These are phyloP conservation scores for Carlito syrichta DNA, from an alignment of 2,113 vertebrate species.

Conservation along the genomic window DNA sequence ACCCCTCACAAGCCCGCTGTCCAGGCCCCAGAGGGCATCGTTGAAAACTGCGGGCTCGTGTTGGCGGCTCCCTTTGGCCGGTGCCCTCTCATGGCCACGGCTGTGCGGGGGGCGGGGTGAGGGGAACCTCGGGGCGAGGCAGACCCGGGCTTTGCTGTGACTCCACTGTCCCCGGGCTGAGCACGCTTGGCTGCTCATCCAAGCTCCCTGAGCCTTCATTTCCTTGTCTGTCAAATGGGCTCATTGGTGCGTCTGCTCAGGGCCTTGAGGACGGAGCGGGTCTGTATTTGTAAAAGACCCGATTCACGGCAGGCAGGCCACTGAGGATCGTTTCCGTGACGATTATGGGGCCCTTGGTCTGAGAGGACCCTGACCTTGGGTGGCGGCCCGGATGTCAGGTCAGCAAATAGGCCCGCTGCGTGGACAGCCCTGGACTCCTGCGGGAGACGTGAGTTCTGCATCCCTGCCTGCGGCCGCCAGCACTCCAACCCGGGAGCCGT, in stretches of 20 bases:
- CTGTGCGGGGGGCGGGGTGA: too few species aligned
- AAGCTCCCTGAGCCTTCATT: not conserved
- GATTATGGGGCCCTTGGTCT: not conserved
- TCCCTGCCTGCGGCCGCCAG: not conserved
- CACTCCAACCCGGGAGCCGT: rapidly evolving
- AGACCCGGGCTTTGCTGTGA: not conserved
- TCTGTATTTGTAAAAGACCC: not conserved
- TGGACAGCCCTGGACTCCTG: not conserved
- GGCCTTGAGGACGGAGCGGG: not conserved
- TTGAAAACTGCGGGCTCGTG: not conserved
- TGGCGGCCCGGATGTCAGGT: not conserved
- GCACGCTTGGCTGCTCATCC: not conserved
- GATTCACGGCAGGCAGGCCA: not conserved
- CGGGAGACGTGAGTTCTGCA: not conserved
- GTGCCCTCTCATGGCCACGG: rapidly evolving
- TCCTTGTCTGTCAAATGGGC: not conserved
- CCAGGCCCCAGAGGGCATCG: too few species aligned
- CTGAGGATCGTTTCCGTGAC: not conserved
- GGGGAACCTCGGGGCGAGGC: not conserved
- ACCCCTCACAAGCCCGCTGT: not conserved
- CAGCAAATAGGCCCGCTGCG: not conserved
- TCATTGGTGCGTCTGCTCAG: not conserved
- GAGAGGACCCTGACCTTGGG: not conserved
- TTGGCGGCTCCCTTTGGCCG: not conserved
- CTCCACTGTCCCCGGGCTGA: not conserved